A percentile compares a stretch with the other conserved stretches of the same genome.
Conservation (phyloP, 1,140 invertebrate genomes). For the Temnothorax nylanderi region DNA sequence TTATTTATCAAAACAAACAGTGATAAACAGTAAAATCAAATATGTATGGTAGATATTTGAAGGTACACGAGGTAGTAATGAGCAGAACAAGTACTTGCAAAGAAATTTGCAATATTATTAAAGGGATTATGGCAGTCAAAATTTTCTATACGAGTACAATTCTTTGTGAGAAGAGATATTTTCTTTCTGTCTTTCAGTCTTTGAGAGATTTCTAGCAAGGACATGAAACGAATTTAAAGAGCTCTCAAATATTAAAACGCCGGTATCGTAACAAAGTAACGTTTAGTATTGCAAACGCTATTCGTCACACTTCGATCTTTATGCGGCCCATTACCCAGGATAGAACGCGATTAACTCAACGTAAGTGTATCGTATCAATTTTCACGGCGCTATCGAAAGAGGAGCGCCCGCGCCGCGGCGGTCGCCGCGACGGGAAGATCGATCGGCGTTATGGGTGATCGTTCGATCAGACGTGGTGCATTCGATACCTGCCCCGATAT, state of each 20-base stretch:
- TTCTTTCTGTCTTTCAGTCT: background rate
- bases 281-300: background rate
- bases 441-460: slow-evolving; percentile 44
- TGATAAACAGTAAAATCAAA: background rate
- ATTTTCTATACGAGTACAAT: background rate
- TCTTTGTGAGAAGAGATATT: background rate
- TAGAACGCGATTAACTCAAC: slow-evolving; percentile 39
- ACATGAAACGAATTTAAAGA: background rate
- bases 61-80: background rate
- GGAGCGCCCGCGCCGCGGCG: slow-evolving; percentile 23
- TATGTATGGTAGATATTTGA: background rate
- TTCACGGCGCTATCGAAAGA: slow-evolving; percentile 53
- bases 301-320: slow-evolving; percentile 16
- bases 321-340: background rate
- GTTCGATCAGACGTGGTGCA: slow-evolving; percentile 45
- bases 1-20: background rate
- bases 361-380: slow-evolving; percentile 52
- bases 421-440: slow-evolving; percentile 51
- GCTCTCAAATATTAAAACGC: background rate
- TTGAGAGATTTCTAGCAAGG: background rate
- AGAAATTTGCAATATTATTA: background rate
- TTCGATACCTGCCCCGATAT: slow-evolving; percentile 60
- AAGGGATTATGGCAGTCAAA: background rate
- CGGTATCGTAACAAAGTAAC: background rate
- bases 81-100: background rate